Base-by-base conservation (phyloP, 2,888 invertebrate species). In the Reticulitermes lucifugus region DNA sequence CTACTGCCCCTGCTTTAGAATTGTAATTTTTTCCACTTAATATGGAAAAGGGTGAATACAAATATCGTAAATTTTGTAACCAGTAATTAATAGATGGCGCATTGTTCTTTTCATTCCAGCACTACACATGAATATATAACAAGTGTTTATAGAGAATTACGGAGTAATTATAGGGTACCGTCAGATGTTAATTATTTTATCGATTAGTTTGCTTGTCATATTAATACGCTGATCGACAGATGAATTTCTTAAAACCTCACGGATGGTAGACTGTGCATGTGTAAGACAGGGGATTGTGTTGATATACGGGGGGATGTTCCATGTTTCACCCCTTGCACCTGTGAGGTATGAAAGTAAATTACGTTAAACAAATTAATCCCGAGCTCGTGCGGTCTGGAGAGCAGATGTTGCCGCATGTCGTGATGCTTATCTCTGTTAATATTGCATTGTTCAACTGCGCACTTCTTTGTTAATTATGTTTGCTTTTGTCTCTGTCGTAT, bases 291-390 rank as follows among this genome's bases (percentile, higher is more conserved):
- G 46, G 46, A 12, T 12, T 46, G 46, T 46, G 46, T 9, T 46
- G 46, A 46, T 46, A 46, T 5, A 6, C 12, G 46, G 46, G 35
- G 46, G 46, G 46, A 46, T 46, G 46, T 46, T 1, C 60, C 60
- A 7, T 60, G 21, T 6, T n/a, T 60, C 18, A n/a, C n/a, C 6
- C 60, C 6, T 60, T n/a, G 71, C 71, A 71, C 71, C 71, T 71
- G 71, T 71, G 71, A 29, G 35, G 25, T 46, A 46, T 46, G 14
- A 12, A 29, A 29, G 25, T 70, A 73, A 73, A 73, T 73, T 73
- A 73, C 41, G 73, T 73, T 73, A 73, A 73, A 73, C 73, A 73
- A 41, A 73, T 73, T 29, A 73, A 73, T 73, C 73, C 41, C 2
- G 22, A 73, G 41, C 73, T 41, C 73, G 73, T 73, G 73, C 73